Evolutionary conservation across 2,113 vertebrate genomes (phyloP).

Genomic region (Dasypus novemcinctus): DNA sequence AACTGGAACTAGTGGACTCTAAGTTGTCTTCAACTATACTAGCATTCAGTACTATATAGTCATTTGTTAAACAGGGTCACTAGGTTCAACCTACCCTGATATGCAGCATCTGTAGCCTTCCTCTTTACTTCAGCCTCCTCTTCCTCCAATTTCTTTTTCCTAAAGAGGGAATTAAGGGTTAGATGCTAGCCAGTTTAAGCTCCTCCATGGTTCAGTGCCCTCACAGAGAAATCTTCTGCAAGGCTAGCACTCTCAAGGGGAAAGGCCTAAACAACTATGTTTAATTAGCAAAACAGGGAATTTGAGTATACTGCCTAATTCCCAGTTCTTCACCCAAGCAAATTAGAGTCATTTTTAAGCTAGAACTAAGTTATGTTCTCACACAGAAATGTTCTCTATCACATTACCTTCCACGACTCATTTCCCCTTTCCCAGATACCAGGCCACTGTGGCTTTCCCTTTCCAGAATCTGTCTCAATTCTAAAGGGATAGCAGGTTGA

Average conservation of each 20-base stretch:
- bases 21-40: background rate
- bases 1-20: background rate
- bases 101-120: conserved; percentile 96
- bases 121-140: conserved; percentile 97
- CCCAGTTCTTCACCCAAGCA: background rate
- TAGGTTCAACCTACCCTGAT: conserved; percentile 88
- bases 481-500: conserved; percentile 9
- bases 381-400: background rate
- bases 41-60: background rate
- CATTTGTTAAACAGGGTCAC: background rate
- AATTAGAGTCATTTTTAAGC: conserved; percentile 32
- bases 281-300: conserved; percentile 10
- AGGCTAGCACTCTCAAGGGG: background rate
- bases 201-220: background rate
- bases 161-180: conserved; percentile 69
- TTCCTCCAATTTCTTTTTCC: conserved; percentile 97
- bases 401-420: conserved; percentile 24
- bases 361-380: conserved; percentile 34
- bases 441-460: background rate
- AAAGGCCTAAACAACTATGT: background rate
- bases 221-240: background rate
- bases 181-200: background rate
- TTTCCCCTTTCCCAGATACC: background rate
- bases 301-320: background rate
- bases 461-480: conserved; percentile 34